phyloP scores from a whole-genome alignment of 2,113 vertebrate genomes.

The Thryonomys swinderianus region DNA sequence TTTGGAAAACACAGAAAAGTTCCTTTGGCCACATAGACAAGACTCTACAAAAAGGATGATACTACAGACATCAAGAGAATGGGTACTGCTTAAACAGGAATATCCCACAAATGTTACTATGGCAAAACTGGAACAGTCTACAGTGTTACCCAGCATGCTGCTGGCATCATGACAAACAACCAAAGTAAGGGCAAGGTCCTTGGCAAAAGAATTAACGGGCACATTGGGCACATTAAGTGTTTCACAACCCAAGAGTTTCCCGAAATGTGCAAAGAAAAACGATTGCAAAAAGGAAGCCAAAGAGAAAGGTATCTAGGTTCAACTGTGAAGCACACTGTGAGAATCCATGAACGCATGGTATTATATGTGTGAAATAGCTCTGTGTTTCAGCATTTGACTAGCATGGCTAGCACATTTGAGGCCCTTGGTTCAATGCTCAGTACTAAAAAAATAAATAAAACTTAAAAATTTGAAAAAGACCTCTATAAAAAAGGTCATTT shows the following conservation, averaged over 20 bases:
- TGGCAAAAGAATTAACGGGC: neutral
- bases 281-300: neutral
- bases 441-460: too few species aligned
- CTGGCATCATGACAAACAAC: neutral
- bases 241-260: neutral
- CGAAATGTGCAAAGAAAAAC: neutral
- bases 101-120: neutral
- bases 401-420: neutral
- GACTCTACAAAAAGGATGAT: too few species aligned
- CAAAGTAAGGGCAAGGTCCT: neutral
- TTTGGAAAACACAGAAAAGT: too few species aligned
- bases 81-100: neutral
- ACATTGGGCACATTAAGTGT: neutral
- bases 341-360: neutral
- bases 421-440: too few species aligned
- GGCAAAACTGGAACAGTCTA: neutral
- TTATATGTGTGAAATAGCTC: neutral
- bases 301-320: neutral
- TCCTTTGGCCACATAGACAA: too few species aligned
- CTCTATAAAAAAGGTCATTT: neutral
- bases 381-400: neutral
- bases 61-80: too few species aligned
- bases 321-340: neutral
- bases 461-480: neutral
- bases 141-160: neutral